These are phyloP conservation scores for Sarcophilus harrisii DNA, from an alignment of 2,797 vertebrate species.

Conservation along the genomic window DNA sequence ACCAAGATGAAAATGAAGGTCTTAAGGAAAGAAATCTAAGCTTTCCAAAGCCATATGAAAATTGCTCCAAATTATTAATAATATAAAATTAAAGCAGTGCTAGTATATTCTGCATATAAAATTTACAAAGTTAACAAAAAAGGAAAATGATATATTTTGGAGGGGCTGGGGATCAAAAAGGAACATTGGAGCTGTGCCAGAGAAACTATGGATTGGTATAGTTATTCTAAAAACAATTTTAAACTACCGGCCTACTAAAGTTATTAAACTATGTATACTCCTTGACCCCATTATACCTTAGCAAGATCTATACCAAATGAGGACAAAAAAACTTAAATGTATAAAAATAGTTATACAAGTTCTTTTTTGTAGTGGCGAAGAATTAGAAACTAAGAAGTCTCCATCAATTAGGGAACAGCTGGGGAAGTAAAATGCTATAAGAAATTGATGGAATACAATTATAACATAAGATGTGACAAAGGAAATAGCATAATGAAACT, in stretches of 20 bases:
- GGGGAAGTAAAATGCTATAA: too few relatives aligned
- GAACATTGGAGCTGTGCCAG: neutral
- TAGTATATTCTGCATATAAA: neutral
- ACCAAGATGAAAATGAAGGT: neutral
- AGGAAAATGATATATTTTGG: neutral
- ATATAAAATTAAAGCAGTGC: neutral
- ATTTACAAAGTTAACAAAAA: neutral
- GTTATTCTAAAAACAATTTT: neutral
- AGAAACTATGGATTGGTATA: neutral
- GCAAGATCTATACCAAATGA: neutral
- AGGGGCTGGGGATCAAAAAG: neutral
- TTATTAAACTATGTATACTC: neutral
- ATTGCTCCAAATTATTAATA: neutral
- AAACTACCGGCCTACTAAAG: neutral
- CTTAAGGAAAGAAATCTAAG: neutral
- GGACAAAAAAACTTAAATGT: too few relatives aligned
- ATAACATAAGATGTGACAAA: too few relatives aligned
- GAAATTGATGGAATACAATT: too few relatives aligned
- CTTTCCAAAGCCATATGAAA: neutral
- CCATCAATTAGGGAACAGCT: too few relatives aligned
- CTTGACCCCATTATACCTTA: neutral
- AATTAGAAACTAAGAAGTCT: neutral
- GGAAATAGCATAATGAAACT: too few relatives aligned
- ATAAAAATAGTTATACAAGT: too few relatives aligned
- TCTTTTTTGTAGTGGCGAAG: neutral